Base-by-base conservation (phyloP, 2,888 invertebrate species). In the Eristalinus aeneus region DNA sequence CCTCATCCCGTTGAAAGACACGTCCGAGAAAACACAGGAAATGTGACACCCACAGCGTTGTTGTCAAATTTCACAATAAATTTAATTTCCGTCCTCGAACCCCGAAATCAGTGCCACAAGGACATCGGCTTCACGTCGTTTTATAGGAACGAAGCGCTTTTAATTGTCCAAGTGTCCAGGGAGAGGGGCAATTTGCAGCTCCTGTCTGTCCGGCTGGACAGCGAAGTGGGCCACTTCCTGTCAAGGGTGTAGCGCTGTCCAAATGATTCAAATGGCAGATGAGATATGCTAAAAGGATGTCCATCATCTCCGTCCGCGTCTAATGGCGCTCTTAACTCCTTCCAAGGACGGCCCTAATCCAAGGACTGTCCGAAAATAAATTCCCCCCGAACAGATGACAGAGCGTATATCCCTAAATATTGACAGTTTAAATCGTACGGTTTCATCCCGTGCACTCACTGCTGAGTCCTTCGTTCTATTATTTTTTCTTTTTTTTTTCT, bases 391-490 rank as follows among this genome's bases (percentile, higher is more conserved):
- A 16, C 39, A n/a, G 65, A 46, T 53, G 27, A 31, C 39, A 32
- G n/a, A 54, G 32, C 67, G 12, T 67, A 53, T 53, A 53, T 67
- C 31, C 11, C 31, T 11, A 27, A 54, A 31, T 67, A 67, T 67
- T 67, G 67, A 67, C 67, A 67, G 67, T 54, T 67, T 67, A 67
- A 67, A 31, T 67, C 53, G 67, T 53, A 46, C 53, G 67, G 53
- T 31, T 67, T 67, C 67, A 67, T 20, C 32, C 67, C 31, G 46
- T 12, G 4, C 56, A 27, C 56, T 9, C 11, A 11, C 22, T 11
- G 23, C 56, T 23, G 23, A 23, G 56, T 23, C 46, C 46, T 16
- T 46, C 46, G 23, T 23, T 10, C 5, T 11, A 1, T 9, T n/a
- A 3, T 46, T 53, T 53, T 53, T 20, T 22, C 12, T 56, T n/a